A percentile compares a stretch with the other conserved stretches of the same genome.
phyloP scores from a whole-genome alignment of 2,113 vertebrate genomes.

The Lamprotornis superbus region DNA sequence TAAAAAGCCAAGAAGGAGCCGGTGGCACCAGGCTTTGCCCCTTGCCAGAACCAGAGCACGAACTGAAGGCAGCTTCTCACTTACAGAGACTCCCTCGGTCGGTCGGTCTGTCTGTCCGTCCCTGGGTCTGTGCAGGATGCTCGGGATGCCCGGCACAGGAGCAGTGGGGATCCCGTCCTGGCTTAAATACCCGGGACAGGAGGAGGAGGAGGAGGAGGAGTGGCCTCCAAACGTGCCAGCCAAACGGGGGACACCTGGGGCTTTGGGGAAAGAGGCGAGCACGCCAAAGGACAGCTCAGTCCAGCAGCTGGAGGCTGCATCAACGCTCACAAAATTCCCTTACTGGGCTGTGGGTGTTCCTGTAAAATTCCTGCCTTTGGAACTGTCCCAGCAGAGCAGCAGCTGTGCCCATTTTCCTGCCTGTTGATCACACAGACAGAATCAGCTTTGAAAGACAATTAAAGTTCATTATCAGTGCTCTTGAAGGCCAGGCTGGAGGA shows the following conservation, averaged over 20 bases:
- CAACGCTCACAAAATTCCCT: neutral
- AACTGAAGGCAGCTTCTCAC: neutral
- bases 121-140: neutral
- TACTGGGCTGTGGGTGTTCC: neutral
- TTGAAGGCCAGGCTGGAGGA: neutral
- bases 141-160: neutral
- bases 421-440: neutral
- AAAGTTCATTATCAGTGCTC: neutral
- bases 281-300: neutral
- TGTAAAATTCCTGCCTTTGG: neutral
- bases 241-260: neutral
- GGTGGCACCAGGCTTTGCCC: neutral
- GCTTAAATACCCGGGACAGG: neutral
- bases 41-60: neutral
- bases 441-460: neutral
- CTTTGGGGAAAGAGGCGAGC: neutral
- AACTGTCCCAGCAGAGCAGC: neutral
- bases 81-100: neutral
- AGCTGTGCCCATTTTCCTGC: neutral
- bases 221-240: neutral
- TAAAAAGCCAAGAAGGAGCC: neutral
- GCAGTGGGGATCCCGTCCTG: rapidly evolving
- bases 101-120: neutral
- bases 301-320: neutral
- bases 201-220: conserved; percentile 49